Base-by-base conservation (phyloP, 2,888 invertebrate genomes). In the Morpho achilles region DNA sequence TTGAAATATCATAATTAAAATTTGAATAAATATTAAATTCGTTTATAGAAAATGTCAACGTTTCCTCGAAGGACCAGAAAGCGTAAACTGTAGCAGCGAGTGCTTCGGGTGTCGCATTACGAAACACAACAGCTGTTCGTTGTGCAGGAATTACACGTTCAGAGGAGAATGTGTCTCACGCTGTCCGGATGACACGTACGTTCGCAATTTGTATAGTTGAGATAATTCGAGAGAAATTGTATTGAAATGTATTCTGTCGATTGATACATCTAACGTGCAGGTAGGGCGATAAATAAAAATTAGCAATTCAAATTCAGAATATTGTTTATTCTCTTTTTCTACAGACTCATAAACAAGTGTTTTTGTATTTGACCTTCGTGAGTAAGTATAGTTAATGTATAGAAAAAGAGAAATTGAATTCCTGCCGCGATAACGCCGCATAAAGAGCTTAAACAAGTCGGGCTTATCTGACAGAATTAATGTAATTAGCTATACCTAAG, bases 91-190 rank as follows among this genome's bases (percentile, higher is more conserved):
- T 73, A 93, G 96, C 76, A 75, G 86, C 1, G 92, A 96, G 74
- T 98, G 98, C 76, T 79, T 97, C 7, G 96, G 96, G 1, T 97
- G 97, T 41, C 97, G 97, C 67, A 80, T 92, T 49, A 75, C 84
- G 4, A 77, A 92, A 48, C 77, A 85, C 0, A 70, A 78, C 10
- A 74, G 82, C 22, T 98, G 98, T 75, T 87, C 91, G 45, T 92
- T 94, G 0, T 98, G 98, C 74, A 92, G 92, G 51, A 77, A 93
- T 65, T 91, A 84, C 49, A 89, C 86, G 5, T 78, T 93, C 75
- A 80, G 92, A 48, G 92, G 91, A 0, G 79, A 72, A 46, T 96
- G 96, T 73, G 87, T 94, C 1, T 70, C 91, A 0, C 69, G 76
- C 7, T 97, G 97, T 76, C 95, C 96, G 0, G 54, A 74, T 0